phyloP scores from a whole-genome alignment of 2,888 invertebrate species.

The Tromatobia lineatoria region DNA sequence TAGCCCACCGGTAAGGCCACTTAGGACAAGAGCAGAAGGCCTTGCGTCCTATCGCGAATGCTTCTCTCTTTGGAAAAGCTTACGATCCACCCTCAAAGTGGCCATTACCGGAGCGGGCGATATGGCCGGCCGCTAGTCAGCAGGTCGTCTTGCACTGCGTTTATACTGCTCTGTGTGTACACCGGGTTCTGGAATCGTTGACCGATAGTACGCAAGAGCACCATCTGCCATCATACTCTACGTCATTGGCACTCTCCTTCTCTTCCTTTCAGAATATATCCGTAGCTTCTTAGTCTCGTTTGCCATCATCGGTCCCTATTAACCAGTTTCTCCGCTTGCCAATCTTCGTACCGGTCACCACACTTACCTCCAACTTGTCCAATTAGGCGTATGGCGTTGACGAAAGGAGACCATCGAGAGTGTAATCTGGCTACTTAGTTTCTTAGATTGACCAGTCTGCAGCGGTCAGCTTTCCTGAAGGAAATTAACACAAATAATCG shows the following conservation, averaged over 20 bases:
- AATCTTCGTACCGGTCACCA: conserved; percentile 70
- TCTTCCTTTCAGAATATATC: conserved; percentile 37
- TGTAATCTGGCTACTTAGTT: conserved; percentile 60
- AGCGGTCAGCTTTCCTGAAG: conserved; percentile 12
- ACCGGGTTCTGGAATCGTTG: conserved; percentile 30
- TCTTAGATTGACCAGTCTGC: conserved; percentile 58
- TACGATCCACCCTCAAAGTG: conserved; percentile 83
- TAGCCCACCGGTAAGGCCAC: conserved; percentile 80
- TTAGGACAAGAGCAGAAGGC: conserved; percentile 75
- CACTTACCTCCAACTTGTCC: conserved; percentile 75
- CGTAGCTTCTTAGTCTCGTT: conserved; percentile 51
- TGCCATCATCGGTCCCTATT: conserved; percentile 26
- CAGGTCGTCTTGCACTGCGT: conserved; percentile 43
- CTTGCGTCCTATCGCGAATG: conserved; percentile 45
- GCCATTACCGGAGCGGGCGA: conserved; percentile 80
- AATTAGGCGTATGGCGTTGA: conserved; percentile 77
- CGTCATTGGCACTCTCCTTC: conserved; percentile 29
- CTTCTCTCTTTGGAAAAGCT: conserved; percentile 79
- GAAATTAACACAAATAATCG: conserved; percentile 53
- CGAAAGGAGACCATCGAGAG: conserved; percentile 41
- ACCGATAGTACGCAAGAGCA: conserved; percentile 16
- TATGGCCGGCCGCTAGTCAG: conserved; percentile 47
- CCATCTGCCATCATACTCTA: not conserved
- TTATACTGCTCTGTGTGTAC: conserved; percentile 36
- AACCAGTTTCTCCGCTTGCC: conserved; percentile 58